Conservation (phyloP, 2,888 invertebrate species). For the Matsumyia berberina region DNA sequence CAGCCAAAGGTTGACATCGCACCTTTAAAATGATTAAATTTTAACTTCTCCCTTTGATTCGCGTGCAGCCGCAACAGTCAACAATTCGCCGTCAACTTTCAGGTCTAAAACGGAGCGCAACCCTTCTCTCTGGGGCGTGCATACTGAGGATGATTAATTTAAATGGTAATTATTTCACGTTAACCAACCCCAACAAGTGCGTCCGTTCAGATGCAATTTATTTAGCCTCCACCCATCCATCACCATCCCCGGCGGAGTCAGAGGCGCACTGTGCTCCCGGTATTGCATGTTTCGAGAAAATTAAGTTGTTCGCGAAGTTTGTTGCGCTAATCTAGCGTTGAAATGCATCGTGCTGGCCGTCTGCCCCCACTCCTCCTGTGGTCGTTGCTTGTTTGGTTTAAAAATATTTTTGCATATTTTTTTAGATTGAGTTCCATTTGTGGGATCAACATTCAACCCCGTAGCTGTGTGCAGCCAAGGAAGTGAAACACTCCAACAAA, state of each 20-base stretch:
- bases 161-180: slow-evolving; percentile 80
- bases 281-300: slow-evolving; percentile 79
- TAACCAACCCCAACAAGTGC: slow-evolving; percentile 69
- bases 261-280: not conserved
- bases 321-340: slow-evolving; percentile 72
- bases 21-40: slow-evolving; percentile 37
- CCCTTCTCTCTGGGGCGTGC: slow-evolving; percentile 37
- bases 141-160: slow-evolving; percentile 79
- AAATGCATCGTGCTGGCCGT: slow-evolving; percentile 43
- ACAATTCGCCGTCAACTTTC: slow-evolving; percentile 19
- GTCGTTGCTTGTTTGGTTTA: slow-evolving; percentile 24
- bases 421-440: slow-evolving; percentile 21
- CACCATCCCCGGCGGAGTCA: slow-evolving; percentile 13
- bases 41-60: not conserved
- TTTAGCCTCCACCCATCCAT: slow-evolving; percentile 49
- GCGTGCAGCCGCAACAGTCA: not conserved
- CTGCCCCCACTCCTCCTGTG: not conserved
- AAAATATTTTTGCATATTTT: slow-evolving; percentile 37
- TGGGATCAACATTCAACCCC: slow-evolving; percentile 18
- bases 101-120: slow-evolving; percentile 45
- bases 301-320: slow-evolving; percentile 79
- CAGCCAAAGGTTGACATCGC: slow-evolving; percentile 47
- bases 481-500: not conserved
- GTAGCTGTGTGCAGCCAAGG: not conserved
- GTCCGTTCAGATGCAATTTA: slow-evolving; percentile 65